A percentile compares a stretch with the other conserved stretches of the same genome.
These are phyloP conservation scores for Bombylius major DNA, from an alignment of 2,888 invertebrate species.

Conservation along the genomic window DNA sequence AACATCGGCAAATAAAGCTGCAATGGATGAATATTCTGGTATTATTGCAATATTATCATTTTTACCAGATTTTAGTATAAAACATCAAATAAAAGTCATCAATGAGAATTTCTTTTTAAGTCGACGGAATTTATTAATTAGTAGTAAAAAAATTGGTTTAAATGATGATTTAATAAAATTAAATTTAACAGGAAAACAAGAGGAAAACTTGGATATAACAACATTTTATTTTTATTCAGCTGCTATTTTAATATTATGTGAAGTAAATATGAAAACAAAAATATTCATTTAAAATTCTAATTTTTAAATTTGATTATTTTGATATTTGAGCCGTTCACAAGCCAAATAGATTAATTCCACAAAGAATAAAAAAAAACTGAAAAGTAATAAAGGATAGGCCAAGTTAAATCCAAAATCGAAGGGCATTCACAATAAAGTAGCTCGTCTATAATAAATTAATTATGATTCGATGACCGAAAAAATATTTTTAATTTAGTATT, in stretches of 20 bases:
- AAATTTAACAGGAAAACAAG: constrained; percentile 12
- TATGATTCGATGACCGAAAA: too few relatives aligned
- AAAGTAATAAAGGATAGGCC: too few relatives aligned
- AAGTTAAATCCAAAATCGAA: too few relatives aligned
- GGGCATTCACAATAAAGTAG: too few relatives aligned
- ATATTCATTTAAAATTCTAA: too few relatives aligned
- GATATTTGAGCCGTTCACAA: too few relatives aligned
- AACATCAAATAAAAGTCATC: constrained; percentile 31
- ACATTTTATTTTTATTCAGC: constrained; percentile 22
- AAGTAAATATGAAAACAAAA: constrained; percentile 10
- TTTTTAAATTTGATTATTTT: too few relatives aligned
- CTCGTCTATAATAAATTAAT: too few relatives aligned
- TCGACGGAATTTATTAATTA: constrained; percentile 16
- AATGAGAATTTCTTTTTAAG: constrained; percentile 28
- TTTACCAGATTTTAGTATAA: constrained; percentile 34
- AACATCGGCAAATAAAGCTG: constrained; percentile 24
- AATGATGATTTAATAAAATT: background rate
- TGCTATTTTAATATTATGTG: constrained; percentile 6
- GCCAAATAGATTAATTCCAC: too few relatives aligned
- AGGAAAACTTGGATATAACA: constrained; percentile 2
- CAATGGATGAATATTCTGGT: constrained; percentile 24
- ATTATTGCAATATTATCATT: constrained; percentile 24
- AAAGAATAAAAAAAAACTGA: too few relatives aligned
- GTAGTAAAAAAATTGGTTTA: background rate
- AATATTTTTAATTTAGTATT: too few relatives aligned